These are phyloP conservation scores for Phorcus lineatus DNA, from an alignment of 2,888 invertebrate species.

Conservation along the genomic window DNA sequence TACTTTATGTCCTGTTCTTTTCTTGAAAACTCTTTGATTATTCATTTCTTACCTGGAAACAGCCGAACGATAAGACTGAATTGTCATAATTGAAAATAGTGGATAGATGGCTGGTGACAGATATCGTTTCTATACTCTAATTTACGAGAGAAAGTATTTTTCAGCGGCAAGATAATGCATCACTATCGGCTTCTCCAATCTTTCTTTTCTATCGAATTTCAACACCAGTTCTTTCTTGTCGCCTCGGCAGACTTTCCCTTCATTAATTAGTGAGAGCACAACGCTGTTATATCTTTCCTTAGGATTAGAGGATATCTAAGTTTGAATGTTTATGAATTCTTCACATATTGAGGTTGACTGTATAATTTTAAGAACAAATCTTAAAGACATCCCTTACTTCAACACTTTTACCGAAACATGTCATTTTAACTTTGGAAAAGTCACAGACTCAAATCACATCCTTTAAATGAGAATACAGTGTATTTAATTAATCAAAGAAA, in stretches of 20 bases:
- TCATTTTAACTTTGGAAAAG: too few relatives aligned
- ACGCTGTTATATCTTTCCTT: too few relatives aligned
- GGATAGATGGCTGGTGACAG: too few relatives aligned
- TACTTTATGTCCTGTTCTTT: neutral
- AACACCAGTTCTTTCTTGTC: neutral
- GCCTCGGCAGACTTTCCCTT: neutral
- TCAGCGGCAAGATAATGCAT: neutral
- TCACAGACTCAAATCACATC: too few relatives aligned
- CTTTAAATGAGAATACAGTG: too few relatives aligned
- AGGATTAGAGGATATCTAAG: too few relatives aligned
- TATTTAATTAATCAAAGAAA: too few relatives aligned
- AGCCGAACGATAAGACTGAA: neutral
- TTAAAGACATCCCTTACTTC: too few relatives aligned
- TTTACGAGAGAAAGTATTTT: slow-evolving; percentile 4
- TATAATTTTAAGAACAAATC: too few relatives aligned
- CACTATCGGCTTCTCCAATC: neutral
- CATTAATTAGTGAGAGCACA: neutral
- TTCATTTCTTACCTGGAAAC: neutral
- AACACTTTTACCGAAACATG: too few relatives aligned
- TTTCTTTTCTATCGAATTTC: neutral
- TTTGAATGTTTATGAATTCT: too few relatives aligned
- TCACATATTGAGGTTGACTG: too few relatives aligned
- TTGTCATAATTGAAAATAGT: neutral
- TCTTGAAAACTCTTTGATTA: neutral
- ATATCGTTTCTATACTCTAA: neutral